Evolutionary conservation across 1,140 invertebrate species (phyloP).

Genomic region (Chlorops oryzae): DNA sequence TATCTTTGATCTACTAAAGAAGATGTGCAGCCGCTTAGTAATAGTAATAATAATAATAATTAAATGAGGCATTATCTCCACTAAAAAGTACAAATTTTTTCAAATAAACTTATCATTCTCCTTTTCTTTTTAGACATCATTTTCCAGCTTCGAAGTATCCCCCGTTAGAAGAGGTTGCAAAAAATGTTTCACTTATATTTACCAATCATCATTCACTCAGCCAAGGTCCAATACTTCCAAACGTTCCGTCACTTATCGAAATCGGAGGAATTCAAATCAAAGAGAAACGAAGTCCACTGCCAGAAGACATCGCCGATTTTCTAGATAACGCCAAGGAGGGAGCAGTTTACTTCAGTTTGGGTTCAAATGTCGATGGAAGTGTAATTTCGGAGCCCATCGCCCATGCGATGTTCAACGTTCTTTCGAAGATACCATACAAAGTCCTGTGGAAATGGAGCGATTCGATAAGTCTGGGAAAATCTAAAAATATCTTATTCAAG

Average conservation of each 20-base stretch:
- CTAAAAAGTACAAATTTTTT: neutral
- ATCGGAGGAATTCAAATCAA: slow-evolving; percentile 49
- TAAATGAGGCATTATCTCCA: too few species aligned
- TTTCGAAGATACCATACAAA: slow-evolving; percentile 45
- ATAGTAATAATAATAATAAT: too few species aligned
- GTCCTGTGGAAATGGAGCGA: slow-evolving; percentile 51
- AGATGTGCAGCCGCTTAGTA: too few species aligned
- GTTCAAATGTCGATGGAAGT: slow-evolving; percentile 18
- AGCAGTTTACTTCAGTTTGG: slow-evolving; percentile 33
- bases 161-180: slow-evolving; percentile 17
- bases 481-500: slow-evolving; percentile 49
- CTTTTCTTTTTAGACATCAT: neutral
- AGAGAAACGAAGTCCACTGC: slow-evolving; percentile 34
- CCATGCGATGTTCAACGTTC: slow-evolving; percentile 14
- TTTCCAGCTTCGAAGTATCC: slow-evolving; percentile 15
- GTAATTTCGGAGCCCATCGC: slow-evolving; percentile 1
- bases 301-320: slow-evolving; percentile 29
- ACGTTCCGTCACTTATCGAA: slow-evolving; percentile 42
- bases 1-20: too few species aligned
- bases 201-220: slow-evolving; percentile 29
- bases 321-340: slow-evolving; percentile 23
- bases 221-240: slow-evolving; percentile 36
- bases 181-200: slow-evolving; percentile 33
- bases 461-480: slow-evolving; percentile 18
- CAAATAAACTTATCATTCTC: neutral